phyloP scores from a whole-genome alignment of 1,140 invertebrate genomes.

The Drosophila bocki region DNA sequence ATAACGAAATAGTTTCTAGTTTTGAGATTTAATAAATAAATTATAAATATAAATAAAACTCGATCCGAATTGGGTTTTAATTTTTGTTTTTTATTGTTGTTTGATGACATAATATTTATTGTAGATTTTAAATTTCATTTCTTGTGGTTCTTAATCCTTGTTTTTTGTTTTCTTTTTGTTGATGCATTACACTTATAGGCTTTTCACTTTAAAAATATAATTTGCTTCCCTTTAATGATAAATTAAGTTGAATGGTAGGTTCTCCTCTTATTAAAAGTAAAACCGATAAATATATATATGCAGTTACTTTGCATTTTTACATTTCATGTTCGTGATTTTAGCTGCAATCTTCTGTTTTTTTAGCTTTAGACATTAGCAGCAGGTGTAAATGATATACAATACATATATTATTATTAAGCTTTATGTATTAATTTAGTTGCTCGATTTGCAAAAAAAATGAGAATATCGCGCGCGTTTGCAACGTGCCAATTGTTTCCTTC shows the following conservation, averaged over 20 bases:
- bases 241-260: conserved; percentile 66
- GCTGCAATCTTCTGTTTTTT: conserved; percentile 37
- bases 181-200: conserved; percentile 78
- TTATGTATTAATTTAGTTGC: conserved; percentile 52
- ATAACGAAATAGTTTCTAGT: neutral
- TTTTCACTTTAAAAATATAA: conserved; percentile 72
- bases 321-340: conserved; percentile 59
- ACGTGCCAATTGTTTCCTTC: conserved; percentile 40
- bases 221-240: conserved; percentile 65
- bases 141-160: conserved; percentile 21
- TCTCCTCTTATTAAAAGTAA: conserved; percentile 68
- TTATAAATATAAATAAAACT: conserved; percentile 17
- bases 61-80: conserved; percentile 61
- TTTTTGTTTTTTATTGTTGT: conserved; percentile 59
- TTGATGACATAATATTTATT: conserved; percentile 73
- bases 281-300: conserved; percentile 64
- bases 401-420: conserved; percentile 35
- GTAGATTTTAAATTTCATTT: conserved; percentile 66
- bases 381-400: conserved; percentile 77
- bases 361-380: conserved; percentile 48
- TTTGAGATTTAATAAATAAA: neutral
- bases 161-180: conserved; percentile 47
- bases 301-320: conserved; percentile 56
- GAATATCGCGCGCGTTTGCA: conserved; percentile 67
- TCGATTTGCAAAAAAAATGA: conserved; percentile 61